Evolutionary conservation across 2,113 vertebrate genomes (phyloP).

Genomic region (Vicugna pacos): DNA sequence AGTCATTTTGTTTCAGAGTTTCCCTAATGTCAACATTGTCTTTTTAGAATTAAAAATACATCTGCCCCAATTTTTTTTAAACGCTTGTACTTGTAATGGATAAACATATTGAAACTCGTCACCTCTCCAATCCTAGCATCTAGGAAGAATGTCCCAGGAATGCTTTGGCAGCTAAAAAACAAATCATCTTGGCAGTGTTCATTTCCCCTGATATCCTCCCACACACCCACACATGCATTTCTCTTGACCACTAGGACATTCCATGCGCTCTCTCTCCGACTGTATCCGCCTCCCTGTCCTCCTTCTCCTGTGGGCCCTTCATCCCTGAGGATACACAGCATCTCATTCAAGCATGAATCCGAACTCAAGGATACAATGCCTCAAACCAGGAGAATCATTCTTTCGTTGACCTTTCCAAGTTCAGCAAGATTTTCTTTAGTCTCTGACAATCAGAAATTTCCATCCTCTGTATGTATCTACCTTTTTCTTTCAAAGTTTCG

Average conservation of each 20-base stretch:
- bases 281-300: background rate
- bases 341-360: background rate
- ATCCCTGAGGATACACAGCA: background rate
- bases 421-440: background rate
- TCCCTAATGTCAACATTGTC: background rate
- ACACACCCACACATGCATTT: slow-evolving; percentile 51
- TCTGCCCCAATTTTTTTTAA: background rate
- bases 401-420: background rate
- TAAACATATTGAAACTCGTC: background rate
- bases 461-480: background rate
- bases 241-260: slow-evolving; percentile 54
- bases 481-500: background rate
- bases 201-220: slow-evolving; percentile 66
- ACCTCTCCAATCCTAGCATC: slow-evolving; percentile 48
- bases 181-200: slow-evolving; percentile 33
- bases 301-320: background rate
- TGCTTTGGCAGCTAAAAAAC: slow-evolving; percentile 44
- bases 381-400: background rate
- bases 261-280: slow-evolving; percentile 47
- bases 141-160: slow-evolving; percentile 62
- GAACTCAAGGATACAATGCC: background rate
- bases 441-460: background rate
- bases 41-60: slow-evolving; percentile 45
- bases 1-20: slow-evolving; percentile 6
- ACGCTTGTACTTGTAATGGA: slow-evolving; percentile 40